Conservation (phyloP, 2,888 invertebrate species). For the Mesodorylaimus sp. region DNA sequence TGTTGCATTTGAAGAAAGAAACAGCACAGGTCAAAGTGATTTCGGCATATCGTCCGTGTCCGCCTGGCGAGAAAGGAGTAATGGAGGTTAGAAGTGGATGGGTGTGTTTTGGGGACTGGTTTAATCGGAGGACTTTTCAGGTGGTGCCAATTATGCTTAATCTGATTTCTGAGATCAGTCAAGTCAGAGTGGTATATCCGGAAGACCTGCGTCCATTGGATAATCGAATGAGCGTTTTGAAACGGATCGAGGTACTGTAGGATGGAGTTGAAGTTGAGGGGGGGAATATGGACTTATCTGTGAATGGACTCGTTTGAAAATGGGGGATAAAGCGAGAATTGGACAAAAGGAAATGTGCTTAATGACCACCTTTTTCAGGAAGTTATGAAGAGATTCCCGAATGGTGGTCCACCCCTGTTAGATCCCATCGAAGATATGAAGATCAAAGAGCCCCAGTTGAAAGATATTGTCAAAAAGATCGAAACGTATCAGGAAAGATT, state of each 20-base stretch:
- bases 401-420: conserved; percentile 41
- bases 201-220: conserved; percentile 68
- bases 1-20: neutral
- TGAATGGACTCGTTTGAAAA: too few relatives aligned
- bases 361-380: conserved; percentile 2
- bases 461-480: conserved; percentile 45
- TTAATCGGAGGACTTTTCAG: conserved; percentile 16
- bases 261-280: too few relatives aligned
- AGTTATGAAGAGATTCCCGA: neutral
- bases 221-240: conserved; percentile 61
- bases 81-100: conserved; percentile 45
- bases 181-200: conserved; percentile 71
- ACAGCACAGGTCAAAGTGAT: neutral
- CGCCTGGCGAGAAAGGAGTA: conserved; percentile 45
- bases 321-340: too few relatives aligned
- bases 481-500: conserved; percentile 7
- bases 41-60: conserved; percentile 16
- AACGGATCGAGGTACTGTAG: conserved; percentile 48
- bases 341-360: too few relatives aligned
- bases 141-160: conserved; percentile 60
- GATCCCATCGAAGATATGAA: conserved; percentile 92
- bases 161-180: conserved; percentile 64
- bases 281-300: too few relatives aligned
- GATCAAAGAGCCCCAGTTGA: conserved; percentile 60
- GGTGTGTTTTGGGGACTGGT: neutral